Evolutionary conservation across 2,113 vertebrate species (phyloP), one percentile per base, ranked within the genome.

Genomic region (Ictalurus furcatus): DNA sequence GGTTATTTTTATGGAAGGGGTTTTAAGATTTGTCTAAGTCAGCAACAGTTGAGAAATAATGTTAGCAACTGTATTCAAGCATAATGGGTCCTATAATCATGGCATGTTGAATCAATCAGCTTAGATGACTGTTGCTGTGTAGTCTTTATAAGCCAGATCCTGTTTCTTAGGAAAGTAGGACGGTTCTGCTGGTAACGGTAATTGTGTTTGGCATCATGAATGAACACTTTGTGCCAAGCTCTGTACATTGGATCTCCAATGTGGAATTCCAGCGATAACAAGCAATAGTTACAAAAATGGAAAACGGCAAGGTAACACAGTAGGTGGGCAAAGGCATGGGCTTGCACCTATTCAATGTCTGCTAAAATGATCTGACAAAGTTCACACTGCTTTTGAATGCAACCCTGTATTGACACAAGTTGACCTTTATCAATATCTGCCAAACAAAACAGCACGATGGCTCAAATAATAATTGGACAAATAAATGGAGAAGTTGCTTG

Each of bases 391-490:
- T 92, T 92, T 93, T 93, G 89, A 92, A 91, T 87, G 69, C 90
- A 92, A 93, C 93, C 94, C 93, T 93, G 91, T 63, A 91, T 94
- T 93, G 94, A 94, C 94, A 94, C 89, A 90, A 91, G 91, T 89
- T 93, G 92, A 93, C 92, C 94, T 94, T 90, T 92, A 92, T 92
- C 74, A 88, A 93, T 89, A 89, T 91, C 90, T 82, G 94, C 95
- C 95, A 96, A 96, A 95, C 93, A 94, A 94, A 95, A 95, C 91
- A 91, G 93, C 89, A 65, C 37, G 93, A 95, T 92, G 91, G 91
- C 92, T 93, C 91, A 92, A 95, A 95, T 95, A 91, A 94, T 95
- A 95, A 95, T 94, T 95, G 94, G 91, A 90, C 94, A 95, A 96
- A 95, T 95, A 96, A 90, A 94, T 90, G 91, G 91, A 94, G 92